A percentile compares a stretch with the other conserved stretches of the same genome.
phyloP scores from a whole-genome alignment of 2,113 vertebrate genomes.

The Myocastor coypus region DNA sequence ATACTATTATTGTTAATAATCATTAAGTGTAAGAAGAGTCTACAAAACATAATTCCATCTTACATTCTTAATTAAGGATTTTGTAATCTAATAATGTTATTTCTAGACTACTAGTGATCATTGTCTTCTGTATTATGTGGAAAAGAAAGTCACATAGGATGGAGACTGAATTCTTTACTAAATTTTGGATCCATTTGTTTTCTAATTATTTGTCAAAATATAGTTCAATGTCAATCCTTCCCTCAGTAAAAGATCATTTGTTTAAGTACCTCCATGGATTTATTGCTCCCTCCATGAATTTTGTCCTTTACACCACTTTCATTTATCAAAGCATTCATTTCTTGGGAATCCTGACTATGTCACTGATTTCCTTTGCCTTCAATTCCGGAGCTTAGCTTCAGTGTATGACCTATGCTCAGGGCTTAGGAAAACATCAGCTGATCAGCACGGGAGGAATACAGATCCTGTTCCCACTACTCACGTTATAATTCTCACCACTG shows the following conservation, averaged over 20 bases:
- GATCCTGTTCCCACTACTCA: neutral
- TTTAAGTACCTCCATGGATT: neutral
- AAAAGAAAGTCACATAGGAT: neutral
- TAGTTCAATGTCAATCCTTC: neutral
- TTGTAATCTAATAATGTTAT: neutral
- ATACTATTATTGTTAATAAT: neutral
- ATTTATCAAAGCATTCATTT: neutral
- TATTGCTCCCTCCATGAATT: neutral
- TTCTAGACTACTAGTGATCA: neutral
- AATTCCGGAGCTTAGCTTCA: neutral
- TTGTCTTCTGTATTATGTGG: neutral
- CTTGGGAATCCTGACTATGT: neutral
- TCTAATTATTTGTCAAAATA: slow-evolving; percentile 1
- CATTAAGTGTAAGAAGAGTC: neutral
- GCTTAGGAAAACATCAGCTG: neutral
- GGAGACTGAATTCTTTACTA: neutral
- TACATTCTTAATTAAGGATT: slow-evolving; percentile 15
- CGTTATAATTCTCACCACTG: neutral
- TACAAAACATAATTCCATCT: neutral
- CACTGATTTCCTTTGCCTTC: slow-evolving; percentile 33
- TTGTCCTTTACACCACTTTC: slow-evolving; percentile 12
- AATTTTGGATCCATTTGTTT: slow-evolving; percentile 46
- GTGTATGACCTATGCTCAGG: neutral
- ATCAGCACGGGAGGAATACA: neutral
- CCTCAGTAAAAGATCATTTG: neutral